A percentile compares a stretch with the other conserved stretches of the same genome.
These are phyloP conservation scores for Piprites chloris DNA, from an alignment of 2,113 vertebrate species.

Conservation along the genomic window DNA sequence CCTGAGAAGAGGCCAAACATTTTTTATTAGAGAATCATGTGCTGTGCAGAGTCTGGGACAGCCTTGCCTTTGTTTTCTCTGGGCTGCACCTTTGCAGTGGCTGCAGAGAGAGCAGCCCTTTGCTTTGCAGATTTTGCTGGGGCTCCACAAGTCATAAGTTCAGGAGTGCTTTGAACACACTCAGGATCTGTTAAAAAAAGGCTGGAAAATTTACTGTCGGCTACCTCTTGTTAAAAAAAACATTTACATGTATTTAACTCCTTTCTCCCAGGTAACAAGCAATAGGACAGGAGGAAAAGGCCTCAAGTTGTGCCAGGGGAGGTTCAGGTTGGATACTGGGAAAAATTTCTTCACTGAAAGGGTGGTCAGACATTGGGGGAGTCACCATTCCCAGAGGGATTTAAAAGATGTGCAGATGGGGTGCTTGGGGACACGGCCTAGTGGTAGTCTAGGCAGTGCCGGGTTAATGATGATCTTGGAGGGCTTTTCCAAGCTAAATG, in stretches of 20 bases:
- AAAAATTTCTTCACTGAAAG: neutral
- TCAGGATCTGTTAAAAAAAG: neutral
- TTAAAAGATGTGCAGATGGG: neutral
- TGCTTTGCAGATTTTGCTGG: neutral
- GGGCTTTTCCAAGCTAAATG: neutral
- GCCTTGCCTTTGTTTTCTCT: constrained; percentile 54
- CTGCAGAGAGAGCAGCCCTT: neutral
- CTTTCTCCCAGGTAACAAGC: neutral
- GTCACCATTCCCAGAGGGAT: neutral
- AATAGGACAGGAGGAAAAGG: neutral
- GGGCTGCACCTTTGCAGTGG: neutral
- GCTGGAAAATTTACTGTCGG: neutral
- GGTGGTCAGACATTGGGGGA: neutral
- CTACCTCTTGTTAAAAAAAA: neutral
- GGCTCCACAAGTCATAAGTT: constrained; percentile 1
- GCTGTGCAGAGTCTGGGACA: constrained; percentile 15
- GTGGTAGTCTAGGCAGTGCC: neutral
- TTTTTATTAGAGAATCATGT: constrained; percentile 60
- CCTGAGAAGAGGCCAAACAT: constrained; percentile 64
- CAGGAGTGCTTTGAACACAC: neutral
- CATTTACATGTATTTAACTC: neutral
- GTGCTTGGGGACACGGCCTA: neutral
- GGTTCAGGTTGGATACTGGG: neutral
- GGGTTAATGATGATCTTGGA: neutral
- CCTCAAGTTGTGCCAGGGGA: neutral